Base-by-base conservation (phyloP, 2,797 vertebrate species). In the Parauchenoglanis ngamensis region DNA sequence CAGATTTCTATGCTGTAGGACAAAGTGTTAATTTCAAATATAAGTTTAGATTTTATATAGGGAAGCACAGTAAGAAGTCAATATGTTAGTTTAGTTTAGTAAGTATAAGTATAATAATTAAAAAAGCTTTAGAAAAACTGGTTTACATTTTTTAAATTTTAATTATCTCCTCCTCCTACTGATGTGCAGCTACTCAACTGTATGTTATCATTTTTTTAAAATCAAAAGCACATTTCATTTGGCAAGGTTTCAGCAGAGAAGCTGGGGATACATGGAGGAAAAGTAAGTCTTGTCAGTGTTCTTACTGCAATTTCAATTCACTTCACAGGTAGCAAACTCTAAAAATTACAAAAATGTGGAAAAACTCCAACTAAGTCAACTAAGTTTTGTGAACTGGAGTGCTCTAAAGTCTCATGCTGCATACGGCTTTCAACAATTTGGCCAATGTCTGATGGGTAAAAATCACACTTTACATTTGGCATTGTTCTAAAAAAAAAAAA, bases 231-330 rank as follows among this genome's bases (percentile, higher is more conserved):
- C 28, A 40, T 59, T 59, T 59, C 17, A 59, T 79, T 80, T 61
- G 31, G 12, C 21, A 25, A 15, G 23, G 31, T 40, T 80, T 80
- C 56, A 59, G 54, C 31, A 80, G 54, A 61, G 54, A 57, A 57
- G 54, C 11, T 40, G 31, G 31, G 35, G 21, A 15, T 23, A 23
- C 21, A 56, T 61, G 31, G 21, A 80, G 31, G 21, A 59, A 80
- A 15, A 21, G 28, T 57, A 78, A 35, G 23, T 79, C 31, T 79
- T 46, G 21, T 44, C 77, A 85, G 78, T 87, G 54, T 87, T 88
- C 57, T 44, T 40, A 63, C 4, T 81, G 23, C 59, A 81, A 46
- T 63, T 80, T 61, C 21, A 80, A 61, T 25, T 84, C 7, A 78
- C 52, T 28, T 57, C 52, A 78, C 52, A 35, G 17, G 28, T 52